A percentile compares a stretch with the other conserved stretches of the same genome.
Conservation (phyloP, 2,888 invertebrate species). For the Onchidella celtica region DNA sequence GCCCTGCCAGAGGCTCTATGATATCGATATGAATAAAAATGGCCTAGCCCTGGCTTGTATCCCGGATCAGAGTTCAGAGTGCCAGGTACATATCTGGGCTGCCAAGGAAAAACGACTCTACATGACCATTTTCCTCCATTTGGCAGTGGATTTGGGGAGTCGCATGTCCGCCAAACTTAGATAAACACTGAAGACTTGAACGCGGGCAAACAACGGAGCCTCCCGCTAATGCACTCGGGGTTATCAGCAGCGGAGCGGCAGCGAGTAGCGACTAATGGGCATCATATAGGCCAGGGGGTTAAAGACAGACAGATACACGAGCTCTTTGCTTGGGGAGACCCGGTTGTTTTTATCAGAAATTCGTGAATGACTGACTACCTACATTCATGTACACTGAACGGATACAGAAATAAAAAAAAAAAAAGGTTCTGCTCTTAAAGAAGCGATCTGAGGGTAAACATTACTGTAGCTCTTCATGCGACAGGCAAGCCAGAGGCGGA, state of each 20-base stretch:
- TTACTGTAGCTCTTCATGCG: too few relatives aligned
- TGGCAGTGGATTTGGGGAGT: background rate
- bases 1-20: background rate
- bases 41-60: background rate
- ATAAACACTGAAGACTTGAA: background rate
- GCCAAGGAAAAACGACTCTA: constrained; percentile 4
- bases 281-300: background rate
- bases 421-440: too few relatives aligned
- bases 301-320: background rate
- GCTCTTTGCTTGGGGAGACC: background rate
- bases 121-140: background rate
- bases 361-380: too few relatives aligned
- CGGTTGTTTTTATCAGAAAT: background rate
- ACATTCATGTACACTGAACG: background rate
- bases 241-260: too few relatives aligned
- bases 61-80: background rate
- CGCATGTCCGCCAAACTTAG: background rate
- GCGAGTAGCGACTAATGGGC: constrained; percentile 10
- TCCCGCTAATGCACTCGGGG: background rate
- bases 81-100: constrained; percentile 8
- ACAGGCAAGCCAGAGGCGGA: too few relatives aligned
- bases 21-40: background rate
- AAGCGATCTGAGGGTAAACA: too few relatives aligned
- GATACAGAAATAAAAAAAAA: too few relatives aligned
- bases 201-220: background rate